Percentiles rank a stretch among this genome's conserved stretches.
Evolutionary conservation across 2,888 invertebrate species (phyloP).

Genomic region (Apomyelois bistriatella): DNA sequence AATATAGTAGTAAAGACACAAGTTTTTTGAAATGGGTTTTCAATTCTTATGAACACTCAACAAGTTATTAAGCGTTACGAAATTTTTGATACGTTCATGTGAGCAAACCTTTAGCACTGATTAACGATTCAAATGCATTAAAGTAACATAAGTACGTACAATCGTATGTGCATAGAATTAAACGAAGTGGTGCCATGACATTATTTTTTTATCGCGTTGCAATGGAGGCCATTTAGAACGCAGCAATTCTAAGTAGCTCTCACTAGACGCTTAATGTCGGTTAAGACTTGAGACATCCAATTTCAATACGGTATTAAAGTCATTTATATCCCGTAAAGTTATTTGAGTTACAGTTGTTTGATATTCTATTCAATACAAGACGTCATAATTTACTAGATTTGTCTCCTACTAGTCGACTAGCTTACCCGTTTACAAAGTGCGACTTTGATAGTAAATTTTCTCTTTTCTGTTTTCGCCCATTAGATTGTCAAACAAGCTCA

Average conservation of each 20-base stretch:
- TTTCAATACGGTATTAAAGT: conserved; percentile 1
- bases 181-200: conserved; percentile 12
- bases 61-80: background rate
- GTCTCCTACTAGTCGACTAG: background rate
- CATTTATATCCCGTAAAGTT: background rate
- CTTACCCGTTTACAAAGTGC: background rate
- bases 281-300: background rate
- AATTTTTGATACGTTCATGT: background rate
- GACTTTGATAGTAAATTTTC: background rate
- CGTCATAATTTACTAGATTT: background rate
- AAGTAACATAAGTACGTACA: background rate
- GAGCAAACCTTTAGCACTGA: background rate
- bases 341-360: background rate
- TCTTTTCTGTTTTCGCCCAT: background rate
- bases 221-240: conserved; percentile 2
- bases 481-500: too few relatives aligned
- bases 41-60: too few relatives aligned
- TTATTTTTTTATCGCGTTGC: conserved; percentile 12
- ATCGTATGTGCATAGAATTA: conserved; percentile 3
- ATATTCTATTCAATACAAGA: background rate
- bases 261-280: background rate
- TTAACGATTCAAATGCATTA: conserved; percentile 1
- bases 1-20: too few relatives aligned
- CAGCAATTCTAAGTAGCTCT: background rate
- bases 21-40: too few relatives aligned